Percentiles rank a stretch among this genome's conserved stretches.
These are phyloP conservation scores for Emberiza fucata DNA, from an alignment of 2,113 vertebrate species.

Conservation along the genomic window DNA sequence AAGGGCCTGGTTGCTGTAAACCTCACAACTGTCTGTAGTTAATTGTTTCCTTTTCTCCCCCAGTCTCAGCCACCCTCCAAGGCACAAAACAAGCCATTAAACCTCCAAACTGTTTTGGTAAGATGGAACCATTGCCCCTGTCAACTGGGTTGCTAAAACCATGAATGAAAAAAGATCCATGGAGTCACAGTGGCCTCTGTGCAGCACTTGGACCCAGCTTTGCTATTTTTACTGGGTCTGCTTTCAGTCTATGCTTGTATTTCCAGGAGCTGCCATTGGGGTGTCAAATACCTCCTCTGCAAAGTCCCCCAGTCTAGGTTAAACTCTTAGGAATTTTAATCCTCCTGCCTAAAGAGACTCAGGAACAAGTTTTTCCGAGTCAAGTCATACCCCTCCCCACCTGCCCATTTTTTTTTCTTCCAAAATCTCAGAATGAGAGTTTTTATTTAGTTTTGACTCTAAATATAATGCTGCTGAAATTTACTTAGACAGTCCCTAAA, in stretches of 20 bases:
- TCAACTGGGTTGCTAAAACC: not conserved
- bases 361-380: not conserved
- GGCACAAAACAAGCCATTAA: not conserved
- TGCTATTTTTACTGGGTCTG: not conserved
- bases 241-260: not conserved
- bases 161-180: not conserved
- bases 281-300: not conserved
- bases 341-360: constrained; percentile 19
- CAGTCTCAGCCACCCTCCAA: not conserved
- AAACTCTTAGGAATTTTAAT: constrained; percentile 62
- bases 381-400: constrained; percentile 9
- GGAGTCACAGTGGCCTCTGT: not conserved
- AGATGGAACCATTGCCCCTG: not conserved
- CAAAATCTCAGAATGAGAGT: not conserved
- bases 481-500: not conserved
- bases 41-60: not conserved
- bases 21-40: not conserved
- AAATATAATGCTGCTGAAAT: not conserved
- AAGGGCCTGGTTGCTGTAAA: not conserved
- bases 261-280: not conserved
- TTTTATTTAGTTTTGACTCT: not conserved
- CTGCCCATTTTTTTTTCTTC: constrained; percentile 11
- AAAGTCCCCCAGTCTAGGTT: not conserved
- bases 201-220: not conserved
- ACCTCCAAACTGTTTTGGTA: not conserved